Evolutionary conservation across 2,888 invertebrate species (phyloP).

Genomic region (Tipula confusa): DNA sequence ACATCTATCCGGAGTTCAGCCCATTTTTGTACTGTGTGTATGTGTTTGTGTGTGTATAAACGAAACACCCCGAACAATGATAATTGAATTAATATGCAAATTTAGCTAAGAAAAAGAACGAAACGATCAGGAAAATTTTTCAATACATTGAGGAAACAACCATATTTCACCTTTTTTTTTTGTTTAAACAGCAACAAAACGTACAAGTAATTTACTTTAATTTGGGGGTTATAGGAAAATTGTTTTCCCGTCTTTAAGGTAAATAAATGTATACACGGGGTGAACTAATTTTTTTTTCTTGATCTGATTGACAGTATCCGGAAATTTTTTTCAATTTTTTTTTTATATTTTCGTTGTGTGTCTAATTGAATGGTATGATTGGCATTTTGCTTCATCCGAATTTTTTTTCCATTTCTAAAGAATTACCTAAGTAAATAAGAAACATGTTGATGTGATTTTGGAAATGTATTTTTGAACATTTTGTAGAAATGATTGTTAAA

Average conservation of each 20-base stretch:
- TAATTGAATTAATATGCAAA: background rate
- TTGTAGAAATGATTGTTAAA: too few species aligned
- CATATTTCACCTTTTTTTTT: too few species aligned
- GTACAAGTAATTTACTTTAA: background rate
- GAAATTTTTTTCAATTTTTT: background rate
- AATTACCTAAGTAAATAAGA: too few species aligned
- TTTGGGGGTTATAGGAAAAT: background rate
- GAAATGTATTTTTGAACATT: too few species aligned
- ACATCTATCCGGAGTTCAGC: too few species aligned
- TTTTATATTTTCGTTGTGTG: background rate
- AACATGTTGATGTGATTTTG: too few species aligned
- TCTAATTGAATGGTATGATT: constrained; percentile 1
- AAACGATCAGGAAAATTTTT: background rate
- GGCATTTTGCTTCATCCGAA: background rate
- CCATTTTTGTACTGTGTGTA: too few species aligned
- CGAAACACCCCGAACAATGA: background rate
- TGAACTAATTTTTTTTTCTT: background rate
- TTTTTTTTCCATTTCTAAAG: too few species aligned
- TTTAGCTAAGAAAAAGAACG: background rate
- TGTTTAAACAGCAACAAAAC: background rate
- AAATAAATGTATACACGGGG: background rate
- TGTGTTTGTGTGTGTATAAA: background rate
- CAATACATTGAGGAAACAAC: too few species aligned
- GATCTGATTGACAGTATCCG: background rate
- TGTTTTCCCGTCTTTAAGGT: background rate